Conservation (phyloP, 2,888 invertebrate genomes). For the Zele albiditarsus region DNA sequence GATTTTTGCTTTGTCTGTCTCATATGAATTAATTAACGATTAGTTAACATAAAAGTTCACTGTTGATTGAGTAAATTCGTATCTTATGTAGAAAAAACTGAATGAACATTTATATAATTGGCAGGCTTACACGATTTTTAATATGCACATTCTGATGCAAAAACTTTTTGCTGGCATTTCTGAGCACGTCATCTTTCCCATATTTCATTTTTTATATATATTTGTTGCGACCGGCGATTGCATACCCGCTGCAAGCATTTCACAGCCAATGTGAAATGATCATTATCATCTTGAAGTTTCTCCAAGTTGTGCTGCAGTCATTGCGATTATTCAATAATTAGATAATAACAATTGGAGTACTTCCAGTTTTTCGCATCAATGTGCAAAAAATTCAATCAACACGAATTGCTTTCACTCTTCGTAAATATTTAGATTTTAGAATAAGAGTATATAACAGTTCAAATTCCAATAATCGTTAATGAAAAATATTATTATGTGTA, state of each 20-base stretch:
- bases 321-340: constrained; percentile 24
- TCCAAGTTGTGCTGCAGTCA: constrained; percentile 25
- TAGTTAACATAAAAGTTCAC: neutral
- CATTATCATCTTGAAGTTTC: constrained; percentile 25
- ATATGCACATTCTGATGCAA: constrained; percentile 10
- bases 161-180: constrained; percentile 4
- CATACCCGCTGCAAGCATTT: constrained; percentile 32
- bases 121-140: constrained; percentile 13
- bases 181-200: constrained; percentile 14
- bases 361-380: constrained; percentile 1
- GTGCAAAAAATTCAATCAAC: neutral
- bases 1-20: neutral
- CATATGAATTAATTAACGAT: neutral
- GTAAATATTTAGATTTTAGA: neutral
- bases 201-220: constrained; percentile 10
- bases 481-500: neutral
- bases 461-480: constrained; percentile 2
- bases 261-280: constrained; percentile 40
- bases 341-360: neutral
- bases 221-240: neutral
- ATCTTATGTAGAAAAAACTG: neutral
- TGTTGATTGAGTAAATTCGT: neutral
- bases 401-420: neutral
- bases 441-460: neutral
- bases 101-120: neutral